Conservation (phyloP, 2,888 invertebrate species). For the Aleiodes alternator region DNA sequence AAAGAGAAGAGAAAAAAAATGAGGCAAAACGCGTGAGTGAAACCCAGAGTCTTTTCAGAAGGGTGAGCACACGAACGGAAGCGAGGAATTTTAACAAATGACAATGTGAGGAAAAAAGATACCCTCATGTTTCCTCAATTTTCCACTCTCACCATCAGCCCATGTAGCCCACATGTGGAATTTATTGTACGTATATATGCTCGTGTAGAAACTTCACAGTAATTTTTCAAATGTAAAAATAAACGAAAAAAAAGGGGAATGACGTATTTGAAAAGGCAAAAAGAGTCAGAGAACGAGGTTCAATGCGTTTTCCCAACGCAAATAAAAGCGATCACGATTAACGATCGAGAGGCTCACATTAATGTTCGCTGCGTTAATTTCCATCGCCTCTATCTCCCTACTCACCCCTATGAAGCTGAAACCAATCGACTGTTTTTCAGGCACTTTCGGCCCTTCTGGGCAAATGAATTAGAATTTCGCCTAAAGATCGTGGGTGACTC, state of each 20-base stretch:
- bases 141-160: conserved; percentile 6
- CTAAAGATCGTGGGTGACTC: too few relatives aligned
- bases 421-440: conserved; percentile 24
- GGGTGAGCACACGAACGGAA: conserved; percentile 41
- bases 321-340: conserved; percentile 39
- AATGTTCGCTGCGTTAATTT: conserved; percentile 39
- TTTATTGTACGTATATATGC: conserved; percentile 5
- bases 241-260: too few relatives aligned
- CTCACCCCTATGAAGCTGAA: background rate
- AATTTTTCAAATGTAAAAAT: too few relatives aligned
- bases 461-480: too few relatives aligned
- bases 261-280: too few relatives aligned
- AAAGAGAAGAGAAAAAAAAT: conserved; percentile 15
- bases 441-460: background rate
- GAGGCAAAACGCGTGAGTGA: conserved; percentile 16
- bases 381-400: background rate
- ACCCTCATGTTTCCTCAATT: conserved; percentile 18
- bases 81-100: conserved; percentile 43
- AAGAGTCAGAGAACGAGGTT: background rate
- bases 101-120: conserved; percentile 7
- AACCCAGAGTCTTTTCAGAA: background rate
- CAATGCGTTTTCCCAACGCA: conserved; percentile 9
- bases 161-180: conserved; percentile 13
- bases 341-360: conserved; percentile 27
- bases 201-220: too few relatives aligned